These are phyloP conservation scores for Eupelmus urozonus DNA, from an alignment of 2,888 invertebrate species.

Conservation along the genomic window DNA sequence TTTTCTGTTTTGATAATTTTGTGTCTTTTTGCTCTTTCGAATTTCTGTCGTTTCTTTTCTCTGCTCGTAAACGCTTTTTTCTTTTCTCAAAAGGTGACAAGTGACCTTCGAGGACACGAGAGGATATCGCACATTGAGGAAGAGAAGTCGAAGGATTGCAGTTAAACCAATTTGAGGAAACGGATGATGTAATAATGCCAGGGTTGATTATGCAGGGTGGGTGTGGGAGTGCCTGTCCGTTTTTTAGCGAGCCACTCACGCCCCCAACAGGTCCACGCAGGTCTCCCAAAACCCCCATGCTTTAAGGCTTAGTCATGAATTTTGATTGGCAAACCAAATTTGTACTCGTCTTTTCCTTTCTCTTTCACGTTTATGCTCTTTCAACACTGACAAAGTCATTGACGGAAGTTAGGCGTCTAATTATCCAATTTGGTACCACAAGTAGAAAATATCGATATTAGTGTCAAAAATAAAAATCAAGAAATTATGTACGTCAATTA, in stretches of 20 bases:
- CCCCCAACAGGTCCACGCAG: slow-evolving; percentile 76
- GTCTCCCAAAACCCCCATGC: slow-evolving; percentile 76
- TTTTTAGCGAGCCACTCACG: slow-evolving; percentile 78
- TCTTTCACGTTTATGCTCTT: slow-evolving; percentile 21
- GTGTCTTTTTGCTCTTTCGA: slow-evolving; percentile 16
- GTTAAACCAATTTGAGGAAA: slow-evolving; percentile 53
- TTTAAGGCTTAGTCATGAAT: slow-evolving; percentile 74
- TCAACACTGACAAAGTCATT: slow-evolving; percentile 3
- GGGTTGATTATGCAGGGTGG: slow-evolving; percentile 66
- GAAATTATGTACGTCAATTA: too few relatives aligned
- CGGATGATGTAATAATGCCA: slow-evolving; percentile 42
- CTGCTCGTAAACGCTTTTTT: slow-evolving; percentile 33
- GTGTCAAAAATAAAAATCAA: too few relatives aligned
- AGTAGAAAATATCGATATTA: not conserved
- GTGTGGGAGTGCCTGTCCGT: slow-evolving; percentile 77
- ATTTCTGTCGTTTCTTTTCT: slow-evolving; percentile 46
- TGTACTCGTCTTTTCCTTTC: slow-evolving; percentile 14
- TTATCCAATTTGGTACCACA: slow-evolving; percentile 6
- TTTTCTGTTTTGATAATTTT: slow-evolving; percentile 49
- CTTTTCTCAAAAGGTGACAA: slow-evolving; percentile 61
- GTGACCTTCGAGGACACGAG: slow-evolving; percentile 65
- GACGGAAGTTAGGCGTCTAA: not conserved
- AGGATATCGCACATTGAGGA: slow-evolving; percentile 58
- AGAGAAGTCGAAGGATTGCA: slow-evolving; percentile 55
- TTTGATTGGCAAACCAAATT: slow-evolving; percentile 52